Evolutionary conservation across 2,113 vertebrate genomes (phyloP).

Genomic region (Mionectes macconnelli): DNA sequence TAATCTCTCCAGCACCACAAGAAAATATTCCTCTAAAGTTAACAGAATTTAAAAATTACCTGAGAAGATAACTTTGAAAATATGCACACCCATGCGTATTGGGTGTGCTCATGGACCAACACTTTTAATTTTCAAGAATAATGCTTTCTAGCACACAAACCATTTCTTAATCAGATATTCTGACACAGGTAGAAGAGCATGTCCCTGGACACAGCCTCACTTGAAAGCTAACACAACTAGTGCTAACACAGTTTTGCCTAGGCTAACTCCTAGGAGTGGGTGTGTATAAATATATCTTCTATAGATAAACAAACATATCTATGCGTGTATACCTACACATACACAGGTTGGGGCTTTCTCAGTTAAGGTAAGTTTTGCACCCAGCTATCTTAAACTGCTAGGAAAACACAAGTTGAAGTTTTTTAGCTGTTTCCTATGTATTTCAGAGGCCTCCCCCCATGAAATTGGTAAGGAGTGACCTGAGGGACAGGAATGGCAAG

Average conservation of each 20-base stretch:
- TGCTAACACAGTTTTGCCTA: not conserved
- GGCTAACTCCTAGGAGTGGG: not conserved
- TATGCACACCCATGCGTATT: not conserved
- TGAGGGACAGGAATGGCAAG: not conserved
- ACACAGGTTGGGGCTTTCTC: not conserved
- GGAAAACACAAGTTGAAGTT: not conserved
- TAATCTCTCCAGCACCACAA: not conserved
- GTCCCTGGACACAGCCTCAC: not conserved
- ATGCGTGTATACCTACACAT: not conserved
- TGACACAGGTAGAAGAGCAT: not conserved
- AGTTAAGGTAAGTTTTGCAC: not conserved
- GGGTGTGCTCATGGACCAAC: not conserved
- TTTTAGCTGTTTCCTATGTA: not conserved
- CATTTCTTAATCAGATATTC: not conserved
- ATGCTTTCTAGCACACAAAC: not conserved
- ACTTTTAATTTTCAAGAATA: not conserved
- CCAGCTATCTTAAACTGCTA: not conserved
- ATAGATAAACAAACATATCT: not conserved
- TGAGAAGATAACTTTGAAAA: not conserved
- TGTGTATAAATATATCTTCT: rapidly evolving
- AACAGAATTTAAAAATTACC: not conserved
- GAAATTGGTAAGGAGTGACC: not conserved
- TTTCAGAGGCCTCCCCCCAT: not conserved
- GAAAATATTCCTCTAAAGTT: not conserved
- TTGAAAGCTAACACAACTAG: not conserved